phyloP scores from a whole-genome alignment of 2,113 vertebrate genomes.

The Axis porcinus region DNA sequence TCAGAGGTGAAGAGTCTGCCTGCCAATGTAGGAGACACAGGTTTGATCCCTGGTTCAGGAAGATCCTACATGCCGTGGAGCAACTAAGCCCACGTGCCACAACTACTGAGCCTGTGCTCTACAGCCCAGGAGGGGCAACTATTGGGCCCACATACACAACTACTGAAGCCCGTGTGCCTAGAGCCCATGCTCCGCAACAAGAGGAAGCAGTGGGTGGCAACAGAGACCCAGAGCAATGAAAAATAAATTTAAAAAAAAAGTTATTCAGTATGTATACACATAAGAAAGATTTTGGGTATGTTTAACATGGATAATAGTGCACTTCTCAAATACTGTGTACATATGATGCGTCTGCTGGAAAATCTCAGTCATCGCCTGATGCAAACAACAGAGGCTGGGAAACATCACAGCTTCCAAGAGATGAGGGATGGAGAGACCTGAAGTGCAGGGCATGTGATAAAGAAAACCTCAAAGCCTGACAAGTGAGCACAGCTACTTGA shows the following conservation, averaged over 20 bases:
- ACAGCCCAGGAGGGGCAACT: background rate
- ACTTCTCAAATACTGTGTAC: constrained; percentile 5
- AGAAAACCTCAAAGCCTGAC: background rate
- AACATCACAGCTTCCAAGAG: background rate
- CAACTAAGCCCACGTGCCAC: background rate
- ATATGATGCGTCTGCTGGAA: background rate
- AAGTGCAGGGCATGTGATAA: background rate
- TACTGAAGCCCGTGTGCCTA: background rate
- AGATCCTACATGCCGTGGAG: background rate
- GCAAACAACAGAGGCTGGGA: background rate
- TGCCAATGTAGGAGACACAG: background rate
- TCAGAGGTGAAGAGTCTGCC: background rate
- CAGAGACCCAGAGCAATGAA: background rate
- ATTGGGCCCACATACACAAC: background rate
- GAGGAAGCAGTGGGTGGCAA: background rate
- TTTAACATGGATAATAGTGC: background rate
- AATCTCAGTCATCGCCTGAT: background rate
- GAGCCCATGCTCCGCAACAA: background rate
- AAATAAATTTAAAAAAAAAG: background rate
- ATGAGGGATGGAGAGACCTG: background rate
- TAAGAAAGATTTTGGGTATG: background rate
- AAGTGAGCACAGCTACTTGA: background rate
- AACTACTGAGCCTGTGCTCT: background rate
- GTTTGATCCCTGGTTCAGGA: background rate
- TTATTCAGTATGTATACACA: background rate